Conservation (phyloP, 2,797 vertebrate genomes). For the Cyprinodon diabolis region DNA sequence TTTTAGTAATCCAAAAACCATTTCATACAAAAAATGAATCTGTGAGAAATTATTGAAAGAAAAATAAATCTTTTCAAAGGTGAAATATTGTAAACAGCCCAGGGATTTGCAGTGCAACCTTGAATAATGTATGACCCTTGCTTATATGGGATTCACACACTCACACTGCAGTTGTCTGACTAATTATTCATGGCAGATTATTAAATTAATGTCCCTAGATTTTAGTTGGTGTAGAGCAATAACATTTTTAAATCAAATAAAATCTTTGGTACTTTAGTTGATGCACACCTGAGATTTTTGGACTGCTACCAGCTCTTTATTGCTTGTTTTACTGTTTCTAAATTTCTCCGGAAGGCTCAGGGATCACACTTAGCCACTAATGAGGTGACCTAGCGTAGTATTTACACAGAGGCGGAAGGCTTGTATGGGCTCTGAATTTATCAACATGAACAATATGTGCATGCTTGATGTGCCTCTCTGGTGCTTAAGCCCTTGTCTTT, state of each 20-base stretch:
- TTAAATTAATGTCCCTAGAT: slow-evolving; percentile 38
- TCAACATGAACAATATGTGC: slow-evolving; percentile 37
- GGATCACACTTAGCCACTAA: slow-evolving; percentile 43
- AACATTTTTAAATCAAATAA: slow-evolving; percentile 14
- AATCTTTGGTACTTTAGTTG: slow-evolving; percentile 4
- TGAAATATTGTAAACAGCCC: slow-evolving; percentile 44
- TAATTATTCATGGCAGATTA: slow-evolving; percentile 55
- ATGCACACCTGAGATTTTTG: slow-evolving; percentile 29
- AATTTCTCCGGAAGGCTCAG: slow-evolving; percentile 28
- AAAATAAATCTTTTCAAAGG: slow-evolving; percentile 27
- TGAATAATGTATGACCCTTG: slow-evolving; percentile 56
- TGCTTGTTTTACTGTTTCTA: slow-evolving; percentile 1
- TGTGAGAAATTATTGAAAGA: slow-evolving; percentile 25
- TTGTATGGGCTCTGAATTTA: slow-evolving; percentile 27
- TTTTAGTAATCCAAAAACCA: background rate
- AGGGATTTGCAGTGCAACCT: slow-evolving; percentile 42
- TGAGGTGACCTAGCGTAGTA: slow-evolving; percentile 46
- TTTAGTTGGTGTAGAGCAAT: slow-evolving; percentile 15
- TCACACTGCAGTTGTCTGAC: slow-evolving; percentile 49
- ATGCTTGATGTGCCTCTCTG: slow-evolving; percentile 37
- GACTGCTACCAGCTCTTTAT: slow-evolving; percentile 9
- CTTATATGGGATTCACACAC: slow-evolving; percentile 36
- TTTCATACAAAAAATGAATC: background rate
- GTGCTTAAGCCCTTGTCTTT: background rate
- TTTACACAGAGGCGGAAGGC: slow-evolving; percentile 4